Evolutionary conservation across 2,888 invertebrate species (phyloP), one percentile per base, ranked within the genome.

Genomic region (Acrocyrtus sp.): DNA sequence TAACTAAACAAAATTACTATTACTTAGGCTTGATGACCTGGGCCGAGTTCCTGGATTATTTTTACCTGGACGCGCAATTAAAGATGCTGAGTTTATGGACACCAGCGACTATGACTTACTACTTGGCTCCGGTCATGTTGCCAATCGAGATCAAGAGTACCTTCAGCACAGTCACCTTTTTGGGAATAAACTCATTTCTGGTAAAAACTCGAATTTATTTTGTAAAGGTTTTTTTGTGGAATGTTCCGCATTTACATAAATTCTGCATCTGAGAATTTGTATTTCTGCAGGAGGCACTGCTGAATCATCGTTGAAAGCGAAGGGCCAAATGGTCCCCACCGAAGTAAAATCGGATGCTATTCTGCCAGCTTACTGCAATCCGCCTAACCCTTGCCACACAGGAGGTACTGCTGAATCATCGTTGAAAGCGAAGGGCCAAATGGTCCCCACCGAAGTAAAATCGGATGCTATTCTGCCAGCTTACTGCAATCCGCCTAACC

Each of bases 401-500:
- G 74, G 65, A 43, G 69, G 65, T 4, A 21, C 60, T 5, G 66
- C 54, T 5, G 74, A 63, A 58, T 50, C 72, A 2, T 22, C 65
- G 1, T 21, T 63, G n/a, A 74, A 74, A 29, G 74, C 54, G n/a
- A 70, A 74, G 26, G 74, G 74, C 0, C 74, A 74, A 91, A 92
- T 83, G 87, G 84, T 91, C 56, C 87, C 86, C 74, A 87, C 88
- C 3, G 90, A 93, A 84, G 90, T 95, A 56, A 98, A 98, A 85
- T 90, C 93, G 3, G 97, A 98, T 83, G 92, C 93, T 10, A 91
- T 92, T 15, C 87, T 99, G 70, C 98, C 98, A 0, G 97, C 98
- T 21, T 99, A 73, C 45, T 99, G 99, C 85, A 97, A 98, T 85
- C 99, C 99, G 0, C 98, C 98, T 1, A 99, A 99, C 85, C 99